A percentile compares a stretch with the other conserved stretches of the same genome.
phyloP scores from a whole-genome alignment of 1,140 invertebrate genomes.

The Drosophila pseudoobscura region DNA sequence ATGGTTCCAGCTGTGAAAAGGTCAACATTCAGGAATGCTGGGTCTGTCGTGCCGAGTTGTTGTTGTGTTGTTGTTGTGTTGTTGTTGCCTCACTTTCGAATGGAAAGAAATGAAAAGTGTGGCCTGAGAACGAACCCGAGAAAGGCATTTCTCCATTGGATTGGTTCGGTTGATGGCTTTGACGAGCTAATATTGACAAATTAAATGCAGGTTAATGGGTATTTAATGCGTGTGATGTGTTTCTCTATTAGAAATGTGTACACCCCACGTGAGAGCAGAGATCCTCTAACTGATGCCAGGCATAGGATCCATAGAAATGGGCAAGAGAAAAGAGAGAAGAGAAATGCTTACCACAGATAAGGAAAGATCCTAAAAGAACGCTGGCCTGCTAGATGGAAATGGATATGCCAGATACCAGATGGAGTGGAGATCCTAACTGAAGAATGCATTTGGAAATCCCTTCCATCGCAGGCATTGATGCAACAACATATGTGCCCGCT shows the following conservation, averaged over 20 bases:
- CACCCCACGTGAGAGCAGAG: too few relatives aligned
- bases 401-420: background rate
- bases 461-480: constrained; percentile 14
- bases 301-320: too few relatives aligned
- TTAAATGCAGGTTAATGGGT: constrained; percentile 79
- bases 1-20: constrained; percentile 80
- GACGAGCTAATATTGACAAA: constrained; percentile 76
- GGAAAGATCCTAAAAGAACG: too few relatives aligned
- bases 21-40: constrained; percentile 72
- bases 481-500: constrained; percentile 41
- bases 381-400: background rate
- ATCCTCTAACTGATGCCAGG: too few relatives aligned
- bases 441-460: constrained; percentile 3
- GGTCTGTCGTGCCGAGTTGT: constrained; percentile 63
- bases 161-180: background rate
- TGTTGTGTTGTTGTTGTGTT: background rate
- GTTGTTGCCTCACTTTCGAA: constrained; percentile 67
- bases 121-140: constrained; percentile 61
- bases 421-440: too few relatives aligned
- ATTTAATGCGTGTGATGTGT: constrained; percentile 65
- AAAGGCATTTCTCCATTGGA: constrained; percentile 39
- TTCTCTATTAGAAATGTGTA: constrained; percentile 8
- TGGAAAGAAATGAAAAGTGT: constrained; percentile 74
- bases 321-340: too few relatives aligned
- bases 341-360: too few relatives aligned